Evolutionary conservation across 2,113 vertebrate genomes (phyloP).

Genomic region (Dunckerocampus dactyliophorus): DNA sequence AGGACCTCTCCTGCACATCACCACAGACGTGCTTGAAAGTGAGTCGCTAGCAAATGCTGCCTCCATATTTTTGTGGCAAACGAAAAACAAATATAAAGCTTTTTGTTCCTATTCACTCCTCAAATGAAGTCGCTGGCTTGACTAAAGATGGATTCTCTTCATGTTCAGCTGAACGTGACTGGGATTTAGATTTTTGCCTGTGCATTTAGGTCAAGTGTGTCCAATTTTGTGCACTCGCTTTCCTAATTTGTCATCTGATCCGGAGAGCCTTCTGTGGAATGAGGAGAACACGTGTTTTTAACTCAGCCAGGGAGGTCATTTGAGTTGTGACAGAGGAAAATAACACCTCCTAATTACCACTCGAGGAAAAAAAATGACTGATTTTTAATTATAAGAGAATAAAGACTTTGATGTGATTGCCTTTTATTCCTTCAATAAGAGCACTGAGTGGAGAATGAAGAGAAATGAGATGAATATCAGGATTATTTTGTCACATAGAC

Average conservation of each 20-base stretch:
- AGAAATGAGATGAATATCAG: background rate
- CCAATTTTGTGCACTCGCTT: slow-evolving; percentile 1
- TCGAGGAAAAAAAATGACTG: background rate
- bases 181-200: background rate
- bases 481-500: slow-evolving; percentile 14
- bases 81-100: background rate
- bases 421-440: background rate
- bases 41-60: background rate
- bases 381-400: too few relatives aligned
- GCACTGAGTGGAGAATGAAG: background rate
- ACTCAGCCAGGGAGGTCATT: background rate
- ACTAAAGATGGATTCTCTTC: background rate
- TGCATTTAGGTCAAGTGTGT: slow-evolving; percentile 3
- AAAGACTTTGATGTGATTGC: too few relatives aligned
- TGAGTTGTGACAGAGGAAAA: too few relatives aligned
- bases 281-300: slow-evolving; percentile 5
- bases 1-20: background rate
- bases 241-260: slow-evolving; percentile 7
- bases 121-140: background rate
- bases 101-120: background rate
- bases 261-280: background rate
- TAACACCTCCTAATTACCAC: background rate
- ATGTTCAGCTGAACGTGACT: background rate
- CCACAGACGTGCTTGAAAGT: background rate
- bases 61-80: background rate